These are phyloP conservation scores for Stomatorhinus walkeri DNA, from an alignment of 2,797 vertebrate species.

Conservation along the genomic window DNA sequence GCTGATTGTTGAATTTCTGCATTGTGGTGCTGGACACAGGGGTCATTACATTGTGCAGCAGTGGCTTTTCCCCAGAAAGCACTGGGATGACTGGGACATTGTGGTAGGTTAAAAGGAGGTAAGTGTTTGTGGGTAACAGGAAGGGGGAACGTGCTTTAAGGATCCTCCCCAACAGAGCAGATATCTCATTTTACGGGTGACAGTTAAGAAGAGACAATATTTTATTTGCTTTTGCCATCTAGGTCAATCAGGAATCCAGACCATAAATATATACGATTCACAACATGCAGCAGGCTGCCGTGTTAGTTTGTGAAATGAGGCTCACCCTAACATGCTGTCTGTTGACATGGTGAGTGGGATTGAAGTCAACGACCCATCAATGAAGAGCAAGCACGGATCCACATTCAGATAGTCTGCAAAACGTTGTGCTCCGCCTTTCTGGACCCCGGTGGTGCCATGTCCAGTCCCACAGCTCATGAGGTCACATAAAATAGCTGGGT, in stretches of 20 bases:
- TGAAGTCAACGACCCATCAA: neutral
- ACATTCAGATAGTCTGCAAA: neutral
- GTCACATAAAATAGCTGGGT: neutral
- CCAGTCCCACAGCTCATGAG: neutral
- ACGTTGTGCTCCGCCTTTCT: neutral
- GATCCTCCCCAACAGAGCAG: neutral
- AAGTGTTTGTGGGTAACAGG: neutral
- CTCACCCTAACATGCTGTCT: neutral
- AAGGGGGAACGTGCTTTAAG: neutral
- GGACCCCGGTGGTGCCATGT: neutral
- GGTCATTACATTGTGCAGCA: neutral
- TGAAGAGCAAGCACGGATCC: neutral
- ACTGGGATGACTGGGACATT: neutral
- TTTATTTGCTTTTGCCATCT: neutral
- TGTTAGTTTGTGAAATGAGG: neutral
- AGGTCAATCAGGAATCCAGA: neutral
- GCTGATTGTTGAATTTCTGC: neutral
- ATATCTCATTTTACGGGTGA: neutral
- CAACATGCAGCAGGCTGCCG: neutral
- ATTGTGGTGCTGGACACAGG: neutral
- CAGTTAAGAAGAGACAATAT: neutral
- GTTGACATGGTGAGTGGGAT: neutral
- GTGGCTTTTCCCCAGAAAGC: neutral
- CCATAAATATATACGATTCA: neutral
- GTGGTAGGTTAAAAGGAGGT: neutral